Percentiles rank a stretch among this genome's conserved stretches.
Conservation (phyloP, 2,113 vertebrate genomes). For the Apaloderma vittatum region DNA sequence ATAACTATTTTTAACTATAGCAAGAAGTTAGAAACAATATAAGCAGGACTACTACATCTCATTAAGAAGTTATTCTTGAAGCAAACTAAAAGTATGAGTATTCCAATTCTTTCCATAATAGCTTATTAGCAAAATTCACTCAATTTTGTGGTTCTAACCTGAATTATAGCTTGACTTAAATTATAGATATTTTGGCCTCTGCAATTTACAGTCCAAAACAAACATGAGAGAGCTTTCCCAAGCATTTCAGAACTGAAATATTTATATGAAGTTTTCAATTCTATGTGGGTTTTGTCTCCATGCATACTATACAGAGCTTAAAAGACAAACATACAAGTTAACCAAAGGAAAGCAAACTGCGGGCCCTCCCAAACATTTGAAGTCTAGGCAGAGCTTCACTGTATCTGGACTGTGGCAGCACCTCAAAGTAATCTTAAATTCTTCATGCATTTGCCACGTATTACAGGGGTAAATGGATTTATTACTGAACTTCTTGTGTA, state of each 20-base stretch:
- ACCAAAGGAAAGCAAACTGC: neutral
- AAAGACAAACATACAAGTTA: neutral
- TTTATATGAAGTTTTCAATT: neutral
- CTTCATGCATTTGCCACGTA: neutral
- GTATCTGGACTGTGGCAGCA: neutral
- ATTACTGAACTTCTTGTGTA: neutral
- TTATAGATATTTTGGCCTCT: neutral
- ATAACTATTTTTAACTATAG: neutral
- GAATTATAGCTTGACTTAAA: slow-evolving; percentile 53
- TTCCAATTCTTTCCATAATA: neutral
- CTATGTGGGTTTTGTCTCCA: neutral
- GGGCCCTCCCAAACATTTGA: neutral
- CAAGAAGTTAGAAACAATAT: neutral
- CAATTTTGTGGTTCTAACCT: slow-evolving; percentile 22
- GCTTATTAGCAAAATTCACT: neutral
- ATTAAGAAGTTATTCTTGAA: neutral
- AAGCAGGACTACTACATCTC: neutral
- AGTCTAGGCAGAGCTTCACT: neutral
- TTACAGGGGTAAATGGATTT: neutral
- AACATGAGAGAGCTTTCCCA: neutral
- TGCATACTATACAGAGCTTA: neutral
- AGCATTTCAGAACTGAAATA: neutral
- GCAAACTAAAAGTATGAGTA: neutral
- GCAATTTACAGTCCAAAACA: slow-evolving; percentile 3
- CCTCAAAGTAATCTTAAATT: neutral